These are phyloP conservation scores for Trichechus manatus DNA, from an alignment of 2,113 vertebrate genomes.

Conservation along the genomic window DNA sequence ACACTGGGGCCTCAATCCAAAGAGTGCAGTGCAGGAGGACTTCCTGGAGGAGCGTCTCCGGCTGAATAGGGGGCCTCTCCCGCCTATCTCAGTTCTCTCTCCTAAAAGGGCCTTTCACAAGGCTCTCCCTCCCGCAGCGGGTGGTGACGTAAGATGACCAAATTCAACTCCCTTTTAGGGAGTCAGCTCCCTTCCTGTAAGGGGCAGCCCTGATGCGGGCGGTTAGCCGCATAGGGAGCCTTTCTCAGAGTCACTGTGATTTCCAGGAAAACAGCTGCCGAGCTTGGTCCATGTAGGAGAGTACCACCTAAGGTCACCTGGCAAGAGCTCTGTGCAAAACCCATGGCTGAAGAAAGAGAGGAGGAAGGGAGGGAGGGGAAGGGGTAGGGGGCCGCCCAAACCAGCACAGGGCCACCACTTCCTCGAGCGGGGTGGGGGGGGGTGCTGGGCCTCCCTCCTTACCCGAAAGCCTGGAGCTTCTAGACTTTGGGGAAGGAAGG, in stretches of 20 bases:
- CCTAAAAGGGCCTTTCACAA: neutral
- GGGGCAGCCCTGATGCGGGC: neutral
- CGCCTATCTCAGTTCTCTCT: neutral
- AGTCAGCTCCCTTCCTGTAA: neutral
- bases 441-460: neutral
- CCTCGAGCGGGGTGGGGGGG: too few relatives aligned
- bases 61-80: neutral
- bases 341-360: rapidly evolving
- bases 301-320: rapidly evolving
- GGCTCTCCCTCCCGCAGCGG: neutral
- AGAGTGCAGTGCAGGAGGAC: neutral
- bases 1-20: neutral
- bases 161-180: neutral
- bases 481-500: neutral
- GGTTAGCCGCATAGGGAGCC: too few relatives aligned
- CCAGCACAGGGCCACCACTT: too few relatives aligned
- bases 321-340: neutral
- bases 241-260: rapidly evolving
- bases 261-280: conserved; percentile 40
- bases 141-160: neutral
- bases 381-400: neutral
- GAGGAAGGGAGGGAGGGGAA: rapidly evolving
- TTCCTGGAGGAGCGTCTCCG: neutral
- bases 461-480: rapidly evolving
- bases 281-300: rapidly evolving